Percentiles rank a stretch among this genome's conserved stretches.
phyloP scores from a whole-genome alignment of 2,888 invertebrate species.

The Drosophila niveifrons region DNA sequence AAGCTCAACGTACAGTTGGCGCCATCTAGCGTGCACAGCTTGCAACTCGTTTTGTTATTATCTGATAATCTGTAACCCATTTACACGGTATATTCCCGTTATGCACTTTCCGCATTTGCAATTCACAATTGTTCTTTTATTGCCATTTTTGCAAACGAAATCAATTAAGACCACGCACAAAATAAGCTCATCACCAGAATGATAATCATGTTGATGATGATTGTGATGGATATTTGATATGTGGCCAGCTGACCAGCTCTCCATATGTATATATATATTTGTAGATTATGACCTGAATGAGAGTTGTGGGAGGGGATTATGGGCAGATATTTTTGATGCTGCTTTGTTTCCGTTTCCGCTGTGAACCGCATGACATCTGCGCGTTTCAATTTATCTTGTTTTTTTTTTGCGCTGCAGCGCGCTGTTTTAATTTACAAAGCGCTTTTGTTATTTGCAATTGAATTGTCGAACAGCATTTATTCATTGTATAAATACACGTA shows the following conservation, averaged over 20 bases:
- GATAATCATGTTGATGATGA: conserved; percentile 27
- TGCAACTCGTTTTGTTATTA: background rate
- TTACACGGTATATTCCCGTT: conserved; percentile 1
- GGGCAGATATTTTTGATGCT: conserved; percentile 58
- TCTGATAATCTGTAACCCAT: background rate
- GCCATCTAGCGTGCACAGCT: background rate
- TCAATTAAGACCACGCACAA: conserved; percentile 36
- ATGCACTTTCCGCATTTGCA: background rate
- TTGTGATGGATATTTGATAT: conserved; percentile 62
- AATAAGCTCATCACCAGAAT: conserved; percentile 19
- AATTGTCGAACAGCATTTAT: conserved; percentile 41
- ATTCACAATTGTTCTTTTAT: conserved; percentile 3
- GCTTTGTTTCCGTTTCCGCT: conserved; percentile 76
- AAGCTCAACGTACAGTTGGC: background rate
- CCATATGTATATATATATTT: background rate
- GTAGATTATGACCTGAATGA: conserved; percentile 26
- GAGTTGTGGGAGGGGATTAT: conserved; percentile 30
- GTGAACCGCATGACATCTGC: conserved; percentile 59
- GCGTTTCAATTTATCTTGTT: conserved; percentile 3
- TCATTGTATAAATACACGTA: conserved; percentile 45
- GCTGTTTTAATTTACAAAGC: conserved; percentile 17
- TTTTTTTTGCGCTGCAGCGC: too few species aligned
- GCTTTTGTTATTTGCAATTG: conserved; percentile 44
- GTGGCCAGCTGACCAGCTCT: conserved; percentile 36
- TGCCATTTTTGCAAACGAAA: conserved; percentile 21